Base-by-base conservation (phyloP, 2,888 invertebrate genomes). In the Euphydryas editha region DNA sequence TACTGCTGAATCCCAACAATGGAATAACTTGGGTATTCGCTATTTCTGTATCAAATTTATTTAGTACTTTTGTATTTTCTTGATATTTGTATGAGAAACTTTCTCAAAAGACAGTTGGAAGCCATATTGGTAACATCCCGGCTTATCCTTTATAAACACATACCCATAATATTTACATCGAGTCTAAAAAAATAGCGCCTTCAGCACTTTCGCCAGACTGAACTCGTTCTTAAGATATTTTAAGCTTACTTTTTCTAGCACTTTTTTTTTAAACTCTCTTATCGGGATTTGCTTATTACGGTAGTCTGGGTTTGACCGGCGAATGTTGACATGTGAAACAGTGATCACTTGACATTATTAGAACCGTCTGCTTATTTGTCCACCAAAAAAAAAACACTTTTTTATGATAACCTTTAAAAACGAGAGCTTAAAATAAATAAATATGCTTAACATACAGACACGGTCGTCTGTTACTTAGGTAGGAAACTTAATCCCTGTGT, bases 181-280 rank as follows among this genome's bases (percentile, higher is more conserved):
- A 44, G 59, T 59, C 67, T 64, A 55, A 57, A 56, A 62, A 70
- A 70, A 70, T 62, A 62, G 57, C 55, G 72, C 78, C 76, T 73
- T 74, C 76, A 68, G 73, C 68, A 70, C 72, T 73, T 76, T 77
- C 80, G 71, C 77, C 73, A 76, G 75, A 70, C 69, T 20, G 13
- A 5, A 20, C 17, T 37, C 6, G 37, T 6, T 56, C 18, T 56
- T 18, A 42, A 57, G 42, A 13, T 13, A 11, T 20, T 20, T 57
- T 57, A 42, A 20, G 18, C 15, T 42, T 13, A 42, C 15, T n/a
- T 37, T 13, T 21, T 42, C 11, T 11, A 11, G 10, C 7, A 8
- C 0, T 30, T 30, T 24, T 30, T 15, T 15, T n/a, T n/a, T 15
- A 15, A 1, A 5, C n/a, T n/a, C n/a, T 44, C n/a, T 44, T 39